Evolutionary conservation across 2,113 vertebrate genomes (phyloP).

Genomic region (Ictalurus furcatus): DNA sequence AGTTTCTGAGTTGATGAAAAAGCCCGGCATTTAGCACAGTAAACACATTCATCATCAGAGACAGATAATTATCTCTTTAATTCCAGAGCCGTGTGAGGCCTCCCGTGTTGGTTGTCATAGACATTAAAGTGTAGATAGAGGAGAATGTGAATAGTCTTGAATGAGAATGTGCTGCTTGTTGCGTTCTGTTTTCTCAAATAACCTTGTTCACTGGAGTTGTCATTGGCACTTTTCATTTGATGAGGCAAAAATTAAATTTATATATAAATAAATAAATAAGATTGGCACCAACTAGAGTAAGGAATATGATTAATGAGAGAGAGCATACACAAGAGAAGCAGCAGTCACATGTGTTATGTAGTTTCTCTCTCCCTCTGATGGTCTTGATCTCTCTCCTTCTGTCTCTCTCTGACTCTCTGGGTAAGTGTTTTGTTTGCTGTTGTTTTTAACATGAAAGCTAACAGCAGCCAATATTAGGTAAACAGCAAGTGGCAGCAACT

Average conservation of each 20-base stretch:
- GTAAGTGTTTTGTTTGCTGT: background rate
- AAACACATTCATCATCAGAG: conserved; percentile 75
- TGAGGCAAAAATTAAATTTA: background rate
- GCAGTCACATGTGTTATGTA: background rate
- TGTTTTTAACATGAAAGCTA: conserved; percentile 10
- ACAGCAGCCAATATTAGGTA: background rate
- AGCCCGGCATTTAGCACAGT: conserved; percentile 68
- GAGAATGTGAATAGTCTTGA: conserved; percentile 33
- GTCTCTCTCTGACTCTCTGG: background rate
- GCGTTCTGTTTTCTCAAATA: conserved; percentile 45
- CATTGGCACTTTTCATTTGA: conserved; percentile 33
- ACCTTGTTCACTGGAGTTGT: conserved; percentile 38
- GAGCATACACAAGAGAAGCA: conserved; percentile 9
- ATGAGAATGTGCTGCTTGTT: conserved; percentile 27
- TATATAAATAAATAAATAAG: background rate
- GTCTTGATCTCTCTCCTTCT: background rate
- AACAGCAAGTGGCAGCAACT: conserved; percentile 2
- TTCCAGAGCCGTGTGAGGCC: conserved; percentile 59
- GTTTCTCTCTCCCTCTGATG: background rate
- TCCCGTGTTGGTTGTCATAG: conserved; percentile 55
- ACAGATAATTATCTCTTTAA: conserved; percentile 75
- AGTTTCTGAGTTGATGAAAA: conserved; percentile 64
- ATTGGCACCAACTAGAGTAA: background rate
- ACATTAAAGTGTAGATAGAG: conserved; percentile 50
- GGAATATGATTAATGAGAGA: conserved; percentile 35